These are phyloP conservation scores for Mimas tiliae DNA, from an alignment of 2,888 invertebrate species.

Conservation along the genomic window DNA sequence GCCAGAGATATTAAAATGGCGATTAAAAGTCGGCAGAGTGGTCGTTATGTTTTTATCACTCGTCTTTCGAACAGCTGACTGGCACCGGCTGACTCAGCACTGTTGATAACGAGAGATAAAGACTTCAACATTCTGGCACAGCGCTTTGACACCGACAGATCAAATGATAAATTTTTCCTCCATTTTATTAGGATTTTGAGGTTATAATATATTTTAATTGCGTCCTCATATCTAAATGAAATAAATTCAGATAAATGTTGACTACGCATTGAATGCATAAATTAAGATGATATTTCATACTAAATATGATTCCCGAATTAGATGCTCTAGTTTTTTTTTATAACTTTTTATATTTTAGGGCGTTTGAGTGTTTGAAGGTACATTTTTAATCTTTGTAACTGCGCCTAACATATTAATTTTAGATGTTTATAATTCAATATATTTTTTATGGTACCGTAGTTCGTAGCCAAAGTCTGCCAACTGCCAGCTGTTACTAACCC, in stretches of 20 bases:
- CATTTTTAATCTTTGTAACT: no score
- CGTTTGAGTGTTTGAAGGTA: no score
- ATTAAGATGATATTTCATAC: background rate
- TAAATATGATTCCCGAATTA: background rate
- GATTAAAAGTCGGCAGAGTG: constrained; percentile 39
- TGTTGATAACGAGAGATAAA: background rate
- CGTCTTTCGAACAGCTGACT: constrained; percentile 39
- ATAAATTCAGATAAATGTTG: background rate
- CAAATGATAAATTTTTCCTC: background rate
- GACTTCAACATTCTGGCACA: constrained; percentile 1
- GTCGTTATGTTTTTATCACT: constrained; percentile 41
- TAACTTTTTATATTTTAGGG: no score
- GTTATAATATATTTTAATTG: background rate
- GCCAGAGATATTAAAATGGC: constrained; percentile 34
- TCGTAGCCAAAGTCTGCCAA: no score
- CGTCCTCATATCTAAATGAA: background rate
- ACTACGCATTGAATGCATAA: background rate
- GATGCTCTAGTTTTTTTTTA: no score
- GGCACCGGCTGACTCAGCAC: constrained; percentile 13
- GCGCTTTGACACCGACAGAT: background rate
- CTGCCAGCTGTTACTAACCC: no score
- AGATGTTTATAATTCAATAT: no score
- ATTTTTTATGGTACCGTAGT: no score
- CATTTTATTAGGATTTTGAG: background rate
- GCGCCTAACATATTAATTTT: no score